Base-by-base conservation (phyloP, 2,888 invertebrate genomes). In the Sclerodermus sp. region DNA sequence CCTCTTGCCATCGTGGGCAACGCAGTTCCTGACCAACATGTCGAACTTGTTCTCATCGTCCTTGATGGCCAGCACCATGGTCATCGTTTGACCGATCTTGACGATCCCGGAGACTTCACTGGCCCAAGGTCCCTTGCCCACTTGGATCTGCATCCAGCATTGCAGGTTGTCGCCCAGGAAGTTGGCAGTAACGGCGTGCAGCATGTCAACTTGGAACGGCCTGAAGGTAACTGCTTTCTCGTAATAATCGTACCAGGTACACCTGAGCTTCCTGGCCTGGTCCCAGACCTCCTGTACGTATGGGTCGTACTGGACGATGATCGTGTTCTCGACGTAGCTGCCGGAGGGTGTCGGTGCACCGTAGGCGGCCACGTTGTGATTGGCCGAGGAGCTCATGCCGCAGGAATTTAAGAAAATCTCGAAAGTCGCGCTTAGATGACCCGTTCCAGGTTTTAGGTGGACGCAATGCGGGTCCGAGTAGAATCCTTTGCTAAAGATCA, bases 61-160 rank as follows among this genome's bases (percentile, higher is more conserved):
- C 79, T 95, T 95, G 70, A 95, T 95, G 16, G 95, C 95, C 53
- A 95, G 82, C 10, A 95, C 95, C 95, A 95, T 95, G 10, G 95
- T 95, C 95, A 95, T 95, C 0, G 95, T 95, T 77, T 95, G 95
- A 17, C 95, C 95, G 62, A 95, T 95, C 81, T 95, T 95, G 9
- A 95, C 95, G 70, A 95, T 93, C 47, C 95, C 95, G 0, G 93
- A 93, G 30, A 95, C 95, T 80, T 95, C 95, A 12, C 93, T 93
- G n/a, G 95, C 95, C 95, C 95, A 95, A 1, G 95, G 95, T 60
- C 95, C 95, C 77, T 95, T 95, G 48, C 95, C 95, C 40, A 94
- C 94, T 80, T 95, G 95, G 67, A 95, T 95, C 79, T 95, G 95
- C 95, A 95, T 95, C 95, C 95, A 95, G 80, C 95, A 95, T 76